A percentile compares a stretch with the other conserved stretches of the same genome.
Conservation (phyloP, 2,888 invertebrate species). For the Dorcus parallelipipedus region DNA sequence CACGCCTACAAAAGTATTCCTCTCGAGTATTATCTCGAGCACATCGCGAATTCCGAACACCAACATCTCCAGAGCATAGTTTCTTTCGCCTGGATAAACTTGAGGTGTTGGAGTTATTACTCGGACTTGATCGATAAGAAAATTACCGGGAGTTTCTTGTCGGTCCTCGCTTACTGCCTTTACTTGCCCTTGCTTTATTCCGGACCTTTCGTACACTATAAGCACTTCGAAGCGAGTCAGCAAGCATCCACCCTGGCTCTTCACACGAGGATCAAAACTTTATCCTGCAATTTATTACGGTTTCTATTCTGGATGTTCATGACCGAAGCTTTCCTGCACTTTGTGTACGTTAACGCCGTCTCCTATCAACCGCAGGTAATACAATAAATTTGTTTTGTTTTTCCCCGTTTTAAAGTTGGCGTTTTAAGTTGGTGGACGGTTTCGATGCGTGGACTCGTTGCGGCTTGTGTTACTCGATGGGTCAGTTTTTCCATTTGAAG, state of each 20-base stretch:
- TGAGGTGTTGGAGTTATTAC: constrained; percentile 73
- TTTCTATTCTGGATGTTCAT: constrained; percentile 66
- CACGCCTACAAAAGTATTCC: constrained; percentile 48
- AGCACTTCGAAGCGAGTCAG: constrained; percentile 60
- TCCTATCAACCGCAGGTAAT: constrained; percentile 62
- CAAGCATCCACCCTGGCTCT: constrained; percentile 35
- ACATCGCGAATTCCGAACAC: constrained; percentile 26
- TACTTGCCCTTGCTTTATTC: constrained; percentile 80
- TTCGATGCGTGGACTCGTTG: constrained; percentile 72
- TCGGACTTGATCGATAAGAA: constrained; percentile 54
- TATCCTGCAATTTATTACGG: constrained; percentile 53
- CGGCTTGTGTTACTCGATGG: constrained; percentile 85
- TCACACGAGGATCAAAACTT: constrained; percentile 44
- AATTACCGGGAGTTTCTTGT: constrained; percentile 43
- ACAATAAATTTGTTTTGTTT: not conserved
- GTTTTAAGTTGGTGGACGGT: constrained; percentile 55
- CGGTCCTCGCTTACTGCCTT: constrained; percentile 68
- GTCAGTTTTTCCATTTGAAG: constrained; percentile 88
- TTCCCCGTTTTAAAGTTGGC: not conserved
- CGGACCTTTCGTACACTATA: constrained; percentile 80
- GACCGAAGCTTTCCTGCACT: constrained; percentile 72
- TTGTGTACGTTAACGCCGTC: constrained; percentile 76
- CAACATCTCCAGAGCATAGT: constrained; percentile 53
- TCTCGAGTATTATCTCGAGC: constrained; percentile 24
- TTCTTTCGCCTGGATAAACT: constrained; percentile 66